phyloP scores from a whole-genome alignment of 2,113 vertebrate genomes.

The Panthera leo region DNA sequence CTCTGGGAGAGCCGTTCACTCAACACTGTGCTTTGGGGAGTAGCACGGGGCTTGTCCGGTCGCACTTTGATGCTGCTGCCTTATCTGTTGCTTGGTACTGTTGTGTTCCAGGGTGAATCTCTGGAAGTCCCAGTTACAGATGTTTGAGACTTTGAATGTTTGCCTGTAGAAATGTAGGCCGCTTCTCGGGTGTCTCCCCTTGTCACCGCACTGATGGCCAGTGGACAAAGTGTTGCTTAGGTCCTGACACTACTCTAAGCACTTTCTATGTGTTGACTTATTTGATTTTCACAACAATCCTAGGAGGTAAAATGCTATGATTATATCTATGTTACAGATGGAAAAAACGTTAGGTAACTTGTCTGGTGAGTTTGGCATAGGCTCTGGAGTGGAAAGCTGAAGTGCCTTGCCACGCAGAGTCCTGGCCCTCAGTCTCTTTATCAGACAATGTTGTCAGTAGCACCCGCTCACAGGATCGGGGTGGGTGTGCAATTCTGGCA shows the following conservation, averaged over 20 bases:
- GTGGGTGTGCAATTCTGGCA: neutral
- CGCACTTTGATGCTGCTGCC: conserved; percentile 22
- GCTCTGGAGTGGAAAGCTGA: neutral
- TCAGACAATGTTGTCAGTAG: neutral
- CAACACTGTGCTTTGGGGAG: neutral
- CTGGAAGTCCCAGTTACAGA: neutral
- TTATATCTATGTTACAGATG: neutral
- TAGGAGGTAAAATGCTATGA: neutral
- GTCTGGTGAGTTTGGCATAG: neutral
- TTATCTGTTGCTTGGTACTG: neutral
- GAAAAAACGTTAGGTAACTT: neutral
- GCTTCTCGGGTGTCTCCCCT: neutral
- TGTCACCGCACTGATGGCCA: neutral
- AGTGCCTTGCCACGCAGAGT: neutral
- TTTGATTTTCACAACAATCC: neutral
- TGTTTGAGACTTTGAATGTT: neutral
- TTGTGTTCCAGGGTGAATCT: neutral
- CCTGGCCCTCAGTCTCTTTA: neutral
- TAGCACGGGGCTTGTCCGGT: conserved; percentile 45
- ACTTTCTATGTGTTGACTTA: neutral
- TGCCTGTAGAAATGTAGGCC: neutral
- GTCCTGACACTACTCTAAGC: neutral
- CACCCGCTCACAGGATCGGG: neutral
- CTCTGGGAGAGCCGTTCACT: neutral
- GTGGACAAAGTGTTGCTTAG: neutral